These are phyloP conservation scores for Agrotis clavis DNA, from an alignment of 2,888 invertebrate genomes.

Conservation along the genomic window DNA sequence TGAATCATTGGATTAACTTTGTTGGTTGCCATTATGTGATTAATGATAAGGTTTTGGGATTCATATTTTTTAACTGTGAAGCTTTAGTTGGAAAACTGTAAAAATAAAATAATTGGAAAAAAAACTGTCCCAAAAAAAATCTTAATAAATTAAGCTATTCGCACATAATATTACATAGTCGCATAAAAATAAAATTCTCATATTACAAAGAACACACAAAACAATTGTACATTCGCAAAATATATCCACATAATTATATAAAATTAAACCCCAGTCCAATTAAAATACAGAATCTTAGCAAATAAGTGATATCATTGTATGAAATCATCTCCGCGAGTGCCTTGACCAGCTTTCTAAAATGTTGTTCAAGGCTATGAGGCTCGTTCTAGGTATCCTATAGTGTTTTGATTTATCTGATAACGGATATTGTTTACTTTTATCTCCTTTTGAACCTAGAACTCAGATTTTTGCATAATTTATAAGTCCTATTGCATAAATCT, in stretches of 20 bases:
- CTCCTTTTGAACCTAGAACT: slow-evolving; percentile 11
- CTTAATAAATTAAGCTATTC: not conserved
- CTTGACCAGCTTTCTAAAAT: slow-evolving; percentile 41
- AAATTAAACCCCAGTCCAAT: not conserved
- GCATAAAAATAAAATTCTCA: not conserved
- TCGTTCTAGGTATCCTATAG: slow-evolving; percentile 27
- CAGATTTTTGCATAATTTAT: slow-evolving; percentile 5
- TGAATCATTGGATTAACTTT: not conserved
- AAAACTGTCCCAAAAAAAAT: too few species aligned
- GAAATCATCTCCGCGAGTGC: slow-evolving; percentile 6
- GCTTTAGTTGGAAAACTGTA: not conserved
- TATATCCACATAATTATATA: too few species aligned
- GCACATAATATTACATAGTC: not conserved
- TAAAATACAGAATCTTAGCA: not conserved
- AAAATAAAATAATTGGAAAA: not conserved
- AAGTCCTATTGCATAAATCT: not conserved
- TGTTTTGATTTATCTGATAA: slow-evolving; percentile 41
- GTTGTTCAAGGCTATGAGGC: slow-evolving; percentile 44
- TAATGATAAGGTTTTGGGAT: slow-evolving; percentile 10
- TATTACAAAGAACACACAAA: too few species aligned
- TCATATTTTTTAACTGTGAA: slow-evolving; percentile 6
- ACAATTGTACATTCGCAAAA: too few species aligned
- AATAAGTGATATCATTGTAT: slow-evolving; percentile 2
- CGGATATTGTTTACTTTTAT: slow-evolving; percentile 37
- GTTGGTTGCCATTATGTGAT: slow-evolving; percentile 9